Evolutionary conservation across 2,113 vertebrate genomes (phyloP), one percentile per base, ranked within the genome.

Genomic region (Otolemur garnettii): DNA sequence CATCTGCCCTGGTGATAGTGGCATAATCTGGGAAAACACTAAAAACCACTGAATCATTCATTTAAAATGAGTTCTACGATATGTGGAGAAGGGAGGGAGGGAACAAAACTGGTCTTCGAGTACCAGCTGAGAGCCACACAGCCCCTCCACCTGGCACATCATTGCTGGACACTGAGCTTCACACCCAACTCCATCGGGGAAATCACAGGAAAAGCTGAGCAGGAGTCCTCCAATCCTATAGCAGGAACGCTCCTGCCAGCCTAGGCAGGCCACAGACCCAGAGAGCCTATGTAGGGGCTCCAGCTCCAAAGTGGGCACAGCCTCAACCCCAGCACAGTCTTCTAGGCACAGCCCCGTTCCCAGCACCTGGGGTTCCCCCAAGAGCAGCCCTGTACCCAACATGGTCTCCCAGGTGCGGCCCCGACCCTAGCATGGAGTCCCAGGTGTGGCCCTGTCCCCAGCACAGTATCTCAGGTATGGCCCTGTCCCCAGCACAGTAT

Each of bases 1-100:
- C 45, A 24, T 1, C 10, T 26, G 14, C 60, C 15, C 2, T 22
- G 50, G 24, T 30, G 74, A 35, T 0, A 11, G 15, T 0, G 12
- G 35, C 74, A 14, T 1, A 0, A 12, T 35, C n/a, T 4, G 18
- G 3, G 18, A 24, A 14, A 11, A 7, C 4, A 7, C 75, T 33
- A 33, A 33, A 90, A 45, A 10, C 30, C 59, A 19, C 0, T 7
- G 45, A 19, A 35, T 4, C 55, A 24, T 28, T 17, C 50, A 26
- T 24, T 2, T 57, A 1, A 28, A 28, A 35, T 55, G 66, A 35
- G 18, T 30, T n/a, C 12, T 26, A 9, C 5, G 13, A 55, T 8
- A 17, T 38, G 79, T 38, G n/a, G 57, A 38, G 45, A 50, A 50
- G 45, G 45, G 45, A 17, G 5, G 33, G 42, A 33, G 15, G 30